phyloP scores from a whole-genome alignment of 2,797 vertebrate species.

The Acrossocheilus wenchowensis region DNA sequence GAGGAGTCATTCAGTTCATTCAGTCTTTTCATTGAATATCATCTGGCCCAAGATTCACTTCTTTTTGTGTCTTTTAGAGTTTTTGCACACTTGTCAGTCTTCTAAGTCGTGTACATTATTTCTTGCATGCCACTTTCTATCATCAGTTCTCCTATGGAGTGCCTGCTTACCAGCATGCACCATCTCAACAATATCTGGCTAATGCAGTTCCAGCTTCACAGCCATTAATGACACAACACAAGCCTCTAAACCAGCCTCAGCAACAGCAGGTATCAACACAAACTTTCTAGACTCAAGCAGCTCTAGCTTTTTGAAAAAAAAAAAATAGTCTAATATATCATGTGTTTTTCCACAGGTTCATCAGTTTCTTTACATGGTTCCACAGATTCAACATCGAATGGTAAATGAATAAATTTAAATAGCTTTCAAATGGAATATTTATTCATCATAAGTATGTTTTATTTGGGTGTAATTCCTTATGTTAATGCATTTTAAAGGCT shows the following conservation, averaged over 20 bases:
- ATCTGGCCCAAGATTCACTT: background rate
- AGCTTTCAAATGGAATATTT: background rate
- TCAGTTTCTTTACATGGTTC: constrained; percentile 12
- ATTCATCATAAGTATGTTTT: background rate
- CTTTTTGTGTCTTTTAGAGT: background rate
- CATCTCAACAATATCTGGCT: background rate
- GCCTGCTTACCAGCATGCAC: background rate
- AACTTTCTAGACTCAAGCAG: background rate
- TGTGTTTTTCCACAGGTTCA: constrained; percentile 1
- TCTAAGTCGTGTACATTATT: background rate
- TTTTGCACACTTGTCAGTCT: background rate
- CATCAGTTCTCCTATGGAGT: constrained; percentile 18
- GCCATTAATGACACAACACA: background rate
- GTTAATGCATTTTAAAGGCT: background rate
- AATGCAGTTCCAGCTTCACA: constrained; percentile 3
- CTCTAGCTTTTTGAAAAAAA: background rate
- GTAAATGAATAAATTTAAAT: background rate
- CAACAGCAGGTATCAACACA: constrained; percentile 4
- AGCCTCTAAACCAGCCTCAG: background rate
- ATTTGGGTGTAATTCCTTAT: background rate
- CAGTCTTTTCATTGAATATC: background rate
- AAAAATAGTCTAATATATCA: background rate
- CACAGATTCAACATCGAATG: background rate
- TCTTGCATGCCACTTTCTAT: background rate
- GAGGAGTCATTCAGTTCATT: constrained; percentile 1